Evolutionary conservation across 1,140 invertebrate genomes (phyloP), one percentile per base, ranked within the genome.

Genomic region (Saccostrea cuccullata): DNA sequence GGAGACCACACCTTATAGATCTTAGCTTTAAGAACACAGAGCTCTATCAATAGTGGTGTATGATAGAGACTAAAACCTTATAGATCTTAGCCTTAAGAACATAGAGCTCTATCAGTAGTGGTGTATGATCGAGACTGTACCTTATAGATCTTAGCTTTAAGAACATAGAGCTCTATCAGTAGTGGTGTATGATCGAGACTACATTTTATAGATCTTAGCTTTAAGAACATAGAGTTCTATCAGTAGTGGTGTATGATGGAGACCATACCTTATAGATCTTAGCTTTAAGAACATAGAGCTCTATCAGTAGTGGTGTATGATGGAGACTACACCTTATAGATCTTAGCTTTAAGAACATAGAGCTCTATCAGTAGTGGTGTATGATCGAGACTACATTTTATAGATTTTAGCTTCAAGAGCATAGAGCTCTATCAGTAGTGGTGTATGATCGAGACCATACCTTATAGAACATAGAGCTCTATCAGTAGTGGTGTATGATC

Each of bases 301-400:
- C 99, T 92, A 99, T 99, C 30, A 99, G 96, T 1, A 99, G 99
- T 47, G 99, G 99, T 26, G 99, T 99, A 94, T 99, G 98, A 92
- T 98, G 97, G 88, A 99, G 97, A 36, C 30, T 2, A 36, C 95
- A 98, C 97, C 96, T 99, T 99, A 92, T 97, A 98, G 95, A 99
- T 99, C 95, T 98, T 97, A 85, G 98, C 99, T 96, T 99, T 99
- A 88, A 98, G 97, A 91, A 99, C 97, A 96, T 98, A 99, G 85
- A 99, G 95, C 96, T 99, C 99, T 92, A 99, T 99, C 30, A 99
- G 96, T 1, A 99, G 99, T 47, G 99, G 99, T 26, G 99, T 99
- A 94, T 99, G 98, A 92, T 98, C 97, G 88, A 99, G 97, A 36
- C 30, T 2, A 36, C 95, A 98, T 97, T 96, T 99, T 99, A 92